Percentiles rank a stretch among this genome's conserved stretches.
phyloP scores from a whole-genome alignment of 2,113 vertebrate genomes.

The Casuarius casuarius region DNA sequence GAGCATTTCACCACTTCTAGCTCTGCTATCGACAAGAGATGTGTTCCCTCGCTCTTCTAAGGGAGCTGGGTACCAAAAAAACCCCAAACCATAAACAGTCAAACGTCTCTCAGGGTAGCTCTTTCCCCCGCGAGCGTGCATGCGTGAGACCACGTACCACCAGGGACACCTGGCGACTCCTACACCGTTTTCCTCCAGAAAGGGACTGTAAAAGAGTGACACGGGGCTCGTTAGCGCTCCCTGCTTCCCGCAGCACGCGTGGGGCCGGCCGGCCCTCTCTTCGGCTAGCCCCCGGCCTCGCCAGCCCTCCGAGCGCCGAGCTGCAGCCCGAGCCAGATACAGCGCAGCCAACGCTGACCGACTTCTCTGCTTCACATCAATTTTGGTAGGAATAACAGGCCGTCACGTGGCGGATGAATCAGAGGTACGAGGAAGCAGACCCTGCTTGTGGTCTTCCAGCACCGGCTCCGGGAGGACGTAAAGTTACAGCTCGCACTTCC shows the following conservation, averaged over 20 bases:
- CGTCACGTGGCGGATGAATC: neutral
- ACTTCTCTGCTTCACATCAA: neutral
- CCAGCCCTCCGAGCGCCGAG: neutral
- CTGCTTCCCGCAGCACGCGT: neutral
- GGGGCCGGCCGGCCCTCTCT: neutral
- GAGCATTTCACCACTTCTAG: constrained; percentile 38
- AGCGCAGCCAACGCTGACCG: neutral
- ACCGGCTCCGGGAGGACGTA: neutral
- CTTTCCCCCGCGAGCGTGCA: fast-evolving
- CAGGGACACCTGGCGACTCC: neutral
- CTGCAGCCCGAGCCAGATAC: neutral
- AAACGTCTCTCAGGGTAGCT: neutral
- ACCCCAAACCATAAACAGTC: neutral
- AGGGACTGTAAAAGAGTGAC: neutral
- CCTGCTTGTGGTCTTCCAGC: neutral
- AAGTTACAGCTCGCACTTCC: neutral
- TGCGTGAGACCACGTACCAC: fast-evolving
- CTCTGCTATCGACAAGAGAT: neutral
- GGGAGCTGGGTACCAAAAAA: neutral
- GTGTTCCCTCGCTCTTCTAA: neutral
- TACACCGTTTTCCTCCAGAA: neutral
- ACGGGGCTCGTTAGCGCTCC: neutral
- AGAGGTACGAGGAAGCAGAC: neutral
- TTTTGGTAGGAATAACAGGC: neutral
- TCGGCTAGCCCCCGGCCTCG: neutral